Percentiles rank a stretch among this genome's conserved stretches.
These are phyloP conservation scores for Ptyas mucosa DNA, from an alignment of 2,113 vertebrate genomes.

Conservation along the genomic window DNA sequence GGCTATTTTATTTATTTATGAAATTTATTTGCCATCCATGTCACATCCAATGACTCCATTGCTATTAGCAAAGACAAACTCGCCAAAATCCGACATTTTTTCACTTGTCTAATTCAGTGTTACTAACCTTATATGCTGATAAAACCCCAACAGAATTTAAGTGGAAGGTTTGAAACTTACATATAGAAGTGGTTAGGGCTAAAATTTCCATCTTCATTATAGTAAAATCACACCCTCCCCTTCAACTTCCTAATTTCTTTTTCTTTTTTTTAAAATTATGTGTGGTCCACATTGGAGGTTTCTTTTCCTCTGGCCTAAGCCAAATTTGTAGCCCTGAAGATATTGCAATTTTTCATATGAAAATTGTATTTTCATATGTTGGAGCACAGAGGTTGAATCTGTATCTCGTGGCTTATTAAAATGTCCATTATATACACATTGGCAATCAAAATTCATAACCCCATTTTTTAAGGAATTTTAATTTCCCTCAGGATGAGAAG, in stretches of 20 bases:
- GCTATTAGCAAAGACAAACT: neutral
- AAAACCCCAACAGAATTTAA: neutral
- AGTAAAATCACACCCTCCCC: neutral
- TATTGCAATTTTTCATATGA: neutral
- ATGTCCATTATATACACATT: neutral
- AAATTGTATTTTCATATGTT: neutral
- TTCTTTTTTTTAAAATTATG: neutral
- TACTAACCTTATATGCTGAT: neutral
- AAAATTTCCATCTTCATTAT: neutral
- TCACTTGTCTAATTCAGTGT: neutral
- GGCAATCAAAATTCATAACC: neutral
- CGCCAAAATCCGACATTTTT: neutral
- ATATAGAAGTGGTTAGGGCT: neutral
- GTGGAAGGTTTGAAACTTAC: neutral
- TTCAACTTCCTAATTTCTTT: neutral
- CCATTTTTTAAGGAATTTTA: neutral
- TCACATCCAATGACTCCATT: neutral
- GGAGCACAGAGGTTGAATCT: neutral
- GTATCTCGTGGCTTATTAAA: neutral
- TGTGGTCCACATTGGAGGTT: neutral
- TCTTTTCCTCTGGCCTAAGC: neutral
- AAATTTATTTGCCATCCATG: neutral
- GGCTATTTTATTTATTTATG: neutral
- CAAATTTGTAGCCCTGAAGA: neutral
- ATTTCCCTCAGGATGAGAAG: neutral